These are phyloP conservation scores for Leptinotarsa undecemlineata DNA, from an alignment of 1,140 invertebrate genomes.

Conservation along the genomic window DNA sequence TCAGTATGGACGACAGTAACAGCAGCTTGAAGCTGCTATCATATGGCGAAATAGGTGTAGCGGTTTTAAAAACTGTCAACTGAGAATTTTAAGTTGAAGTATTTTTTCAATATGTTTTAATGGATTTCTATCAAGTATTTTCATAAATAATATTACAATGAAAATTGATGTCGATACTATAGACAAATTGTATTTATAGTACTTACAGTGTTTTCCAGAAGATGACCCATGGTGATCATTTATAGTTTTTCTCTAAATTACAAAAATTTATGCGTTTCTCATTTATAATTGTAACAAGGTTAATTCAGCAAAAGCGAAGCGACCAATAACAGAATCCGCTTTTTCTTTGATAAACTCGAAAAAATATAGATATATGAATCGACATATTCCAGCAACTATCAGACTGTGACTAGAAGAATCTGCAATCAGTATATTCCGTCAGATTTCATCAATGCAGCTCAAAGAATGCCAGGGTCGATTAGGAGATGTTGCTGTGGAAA, in stretches of 20 bases:
- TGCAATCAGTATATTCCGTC: too few species aligned
- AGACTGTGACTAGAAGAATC: not conserved
- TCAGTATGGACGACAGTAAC: not conserved
- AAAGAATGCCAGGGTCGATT: too few species aligned
- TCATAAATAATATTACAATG: slow-evolving; percentile 9
- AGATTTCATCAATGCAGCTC: too few species aligned
- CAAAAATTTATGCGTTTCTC: not conserved
- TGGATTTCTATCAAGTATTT: not conserved
- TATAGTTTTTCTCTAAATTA: not conserved
- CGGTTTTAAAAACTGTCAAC: too few species aligned
- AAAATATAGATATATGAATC: not conserved
- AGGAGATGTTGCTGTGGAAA: too few species aligned
- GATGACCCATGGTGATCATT: not conserved
- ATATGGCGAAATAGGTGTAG: too few species aligned
- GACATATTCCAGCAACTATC: not conserved
- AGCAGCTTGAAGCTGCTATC: not conserved
- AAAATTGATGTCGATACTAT: slow-evolving; percentile 11
- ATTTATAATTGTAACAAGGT: slow-evolving; percentile 6
- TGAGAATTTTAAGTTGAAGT: too few species aligned
- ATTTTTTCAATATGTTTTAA: not conserved
- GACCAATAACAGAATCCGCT: not conserved
- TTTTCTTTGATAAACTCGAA: not conserved
- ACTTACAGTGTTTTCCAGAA: not conserved
- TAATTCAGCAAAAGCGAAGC: not conserved
- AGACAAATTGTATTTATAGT: not conserved